Evolutionary conservation across 2,113 vertebrate genomes (phyloP), one percentile per base, ranked within the genome.

Genomic region (Penelope pileata): DNA sequence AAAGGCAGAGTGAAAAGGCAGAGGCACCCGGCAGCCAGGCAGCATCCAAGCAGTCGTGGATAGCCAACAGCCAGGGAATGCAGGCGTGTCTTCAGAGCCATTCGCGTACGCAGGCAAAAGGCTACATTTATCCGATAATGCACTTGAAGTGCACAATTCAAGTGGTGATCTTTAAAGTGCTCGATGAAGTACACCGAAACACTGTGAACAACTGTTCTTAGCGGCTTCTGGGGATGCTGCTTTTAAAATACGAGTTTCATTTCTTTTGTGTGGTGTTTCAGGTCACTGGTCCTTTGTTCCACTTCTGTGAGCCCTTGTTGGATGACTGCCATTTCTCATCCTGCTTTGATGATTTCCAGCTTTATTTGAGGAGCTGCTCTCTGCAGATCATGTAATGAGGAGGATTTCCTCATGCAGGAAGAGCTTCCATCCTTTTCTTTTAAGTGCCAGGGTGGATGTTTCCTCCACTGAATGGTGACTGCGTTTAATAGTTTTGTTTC

Each of bases 51-150:
- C 10, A 3, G 7, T 16, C 32, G 32, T 26, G 3, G 34, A 1
- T 1, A 24, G 43, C 11, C 7, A 4, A 6, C 14, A 15, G 70
- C 16, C 30, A n/a, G 76, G 6, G 4, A 6, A 6, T 0, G 10
- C 45, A 2, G 3, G 6, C 6, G 19, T 11, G 53, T 2, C 66
- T 48, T 22, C 9, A 2, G 66, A 29, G 29, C 12, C 59, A 5
- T 3, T 9, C 27, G 4, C 18, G 0, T 50, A 22, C 59, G 6
- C 0, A 0, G 29, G 8, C 0, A 0, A 53, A 24, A 32, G 70
- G 74, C 80, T 26, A 32, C 9, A 0, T 40, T 82, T 48, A 30
- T 6, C 50, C 0, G 1, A 6, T 32, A 16, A 58, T 6, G 30
- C 64, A 14, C 83, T 45, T 50, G 59, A 24, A 60, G 56, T 6